Base-by-base conservation (phyloP, 2,888 invertebrate genomes). In the Cryptosula pallasiana region DNA sequence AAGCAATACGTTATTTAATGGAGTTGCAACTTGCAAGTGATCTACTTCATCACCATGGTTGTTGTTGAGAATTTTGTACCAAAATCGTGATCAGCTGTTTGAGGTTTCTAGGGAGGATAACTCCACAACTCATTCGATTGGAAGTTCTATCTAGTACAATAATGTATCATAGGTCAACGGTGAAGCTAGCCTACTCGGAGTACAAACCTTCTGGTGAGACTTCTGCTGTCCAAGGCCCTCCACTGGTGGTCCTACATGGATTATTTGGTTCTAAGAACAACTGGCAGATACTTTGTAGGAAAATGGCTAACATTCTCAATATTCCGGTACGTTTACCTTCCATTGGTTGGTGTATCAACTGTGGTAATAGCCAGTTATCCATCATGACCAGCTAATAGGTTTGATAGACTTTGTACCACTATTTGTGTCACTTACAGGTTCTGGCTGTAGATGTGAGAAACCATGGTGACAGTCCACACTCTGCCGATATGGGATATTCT, bases 391-490 rank as follows among this genome's bases (percentile, higher is more conserved):
- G n/a, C n/a, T n/a, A n/a, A n/a, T n/a, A n/a, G n/a, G n/a, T n/a
- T n/a, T n/a, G n/a, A n/a, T n/a, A n/a, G n/a, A n/a, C n/a, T n/a
- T n/a, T n/a, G n/a, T n/a, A n/a, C 13, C n/a, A 54, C 13, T n/a
- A 54, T 54, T n/a, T 54, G 54, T 13, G n/a, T 13, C 13, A 13
- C 20, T n/a, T 78, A 23, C 75, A 90, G 89, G 87, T 94, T 0
- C 88, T 93, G 75, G 88, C 91, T 3, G 88, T 95, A 36, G 98
- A 98, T 86, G 91, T 92, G 3, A 88, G 97, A 81, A 97, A 98
- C 86, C 98, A 98, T 85, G 98, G 97, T 0, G 93, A 94, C 75
- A 95, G 95, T 81, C 91, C 92, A 0, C 95, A 95, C 82, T 87
- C 90, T 0, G 77, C 87, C 0, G 88, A 89, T 0, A 91, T 94